These are phyloP conservation scores for Rafetus swinhoei DNA, from an alignment of 2,113 vertebrate genomes.

Conservation along the genomic window DNA sequence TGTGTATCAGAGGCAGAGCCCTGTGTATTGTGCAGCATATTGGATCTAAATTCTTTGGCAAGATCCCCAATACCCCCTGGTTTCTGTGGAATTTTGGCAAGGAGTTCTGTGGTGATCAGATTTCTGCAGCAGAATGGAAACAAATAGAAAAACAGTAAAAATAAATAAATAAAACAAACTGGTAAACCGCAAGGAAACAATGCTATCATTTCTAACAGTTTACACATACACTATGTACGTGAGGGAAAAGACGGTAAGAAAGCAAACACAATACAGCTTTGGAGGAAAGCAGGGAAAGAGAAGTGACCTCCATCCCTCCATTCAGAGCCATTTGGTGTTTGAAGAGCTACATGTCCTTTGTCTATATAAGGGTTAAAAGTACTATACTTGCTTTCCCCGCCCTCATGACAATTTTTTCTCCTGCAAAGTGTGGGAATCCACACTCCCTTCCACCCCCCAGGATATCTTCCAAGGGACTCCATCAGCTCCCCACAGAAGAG, in stretches of 20 bases:
- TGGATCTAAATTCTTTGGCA: constrained; percentile 57
- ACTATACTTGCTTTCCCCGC: neutral
- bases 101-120: constrained; percentile 37
- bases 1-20: neutral
- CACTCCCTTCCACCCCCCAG: neutral
- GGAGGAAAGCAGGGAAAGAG: neutral
- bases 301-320: neutral
- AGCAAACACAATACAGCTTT: neutral
- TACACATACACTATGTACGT: neutral
- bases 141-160: constrained; percentile 47
- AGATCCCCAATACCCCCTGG: neutral
- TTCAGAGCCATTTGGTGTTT: neutral
- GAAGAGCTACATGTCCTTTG: neutral
- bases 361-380: neutral
- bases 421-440: neutral
- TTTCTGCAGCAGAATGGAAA: constrained; percentile 35
- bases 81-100: constrained; percentile 54
- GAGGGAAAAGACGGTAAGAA: neutral
- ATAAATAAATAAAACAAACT: constrained; percentile 49
- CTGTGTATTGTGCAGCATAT: constrained; percentile 7
- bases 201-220: constrained; percentile 1
- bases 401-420: neutral
- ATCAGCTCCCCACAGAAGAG: neutral
- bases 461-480: neutral
- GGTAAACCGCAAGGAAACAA: constrained; percentile 39